Evolutionary conservation across 2,888 invertebrate species (phyloP), one percentile per base, ranked within the genome.

Genomic region (Ferrisia virgata): DNA sequence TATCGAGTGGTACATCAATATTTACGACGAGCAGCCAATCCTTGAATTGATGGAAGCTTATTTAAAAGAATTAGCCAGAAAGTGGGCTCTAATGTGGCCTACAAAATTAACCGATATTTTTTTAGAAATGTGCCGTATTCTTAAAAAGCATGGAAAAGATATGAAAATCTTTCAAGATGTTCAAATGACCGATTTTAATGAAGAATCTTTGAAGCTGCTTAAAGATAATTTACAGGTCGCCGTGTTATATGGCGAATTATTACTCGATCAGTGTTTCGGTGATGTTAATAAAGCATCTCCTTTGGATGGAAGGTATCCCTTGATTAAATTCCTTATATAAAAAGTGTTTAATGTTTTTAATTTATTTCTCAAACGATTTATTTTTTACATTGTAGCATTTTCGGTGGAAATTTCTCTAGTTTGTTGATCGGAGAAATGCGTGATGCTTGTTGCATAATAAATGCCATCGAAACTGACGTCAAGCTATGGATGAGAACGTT

Each of bases 1-100:
- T 88, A 92, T 94, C 0, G 90, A 91, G 85, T 88, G 89, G 79
- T 93, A 94, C 86, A 91, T 94, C 87, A 90, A 89, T 83, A 90
- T 91, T 87, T 87, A 88, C 85, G 88, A 87, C 1, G 88, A 88
- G 82, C 88, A 88, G 40, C 91, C 91, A 86, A 90, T 92, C 86
- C 91, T 92, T 86, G 89, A 89, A 72, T 90, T 93, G 86, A 88
- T 94, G 9, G 91, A 91, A 85, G 91, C 91, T 82, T 92, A 90
- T 87, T 90, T 93, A 0, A 89, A 89, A 86, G 89, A 90, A 86
- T 88, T 94, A 82, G 89, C 92, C 9, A 89, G 88, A 6, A 91
- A 93, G 86, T 94, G 93, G 92, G 90, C 90, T 86, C 87, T 90
- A 9, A 90, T 91, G 85, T 94, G 94, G 94, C 93, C 94, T 0